Evolutionary conservation across 2,888 invertebrate species (phyloP).

Genomic region (Esperia sulphurella): DNA sequence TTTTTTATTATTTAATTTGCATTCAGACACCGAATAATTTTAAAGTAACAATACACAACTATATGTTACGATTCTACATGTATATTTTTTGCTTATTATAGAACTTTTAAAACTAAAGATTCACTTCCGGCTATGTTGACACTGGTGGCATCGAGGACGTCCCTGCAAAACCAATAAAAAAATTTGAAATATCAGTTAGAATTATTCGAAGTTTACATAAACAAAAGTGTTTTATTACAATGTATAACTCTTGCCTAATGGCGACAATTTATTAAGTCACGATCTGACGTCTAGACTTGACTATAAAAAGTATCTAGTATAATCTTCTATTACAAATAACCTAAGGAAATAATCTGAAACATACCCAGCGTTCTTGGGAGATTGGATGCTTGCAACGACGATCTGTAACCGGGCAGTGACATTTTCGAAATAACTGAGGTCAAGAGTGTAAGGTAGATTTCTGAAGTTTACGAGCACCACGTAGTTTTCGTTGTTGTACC

Average conservation of each 20-base stretch:
- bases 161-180: constrained; percentile 47
- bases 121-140: constrained; percentile 55
- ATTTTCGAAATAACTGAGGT: constrained; percentile 74
- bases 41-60: too few relatives aligned
- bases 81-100: constrained; percentile 11
- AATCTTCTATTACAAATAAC: too few relatives aligned
- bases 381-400: constrained; percentile 69
- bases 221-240: too few relatives aligned
- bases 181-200: background rate
- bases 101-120: constrained; percentile 57
- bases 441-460: constrained; percentile 64
- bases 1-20: too few relatives aligned
- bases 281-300: too few relatives aligned
- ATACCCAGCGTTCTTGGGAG: constrained; percentile 72
- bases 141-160: constrained; percentile 39
- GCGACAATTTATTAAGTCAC: too few relatives aligned
- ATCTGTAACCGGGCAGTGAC: constrained; percentile 62
- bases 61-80: too few relatives aligned
- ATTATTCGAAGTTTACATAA: too few relatives aligned
- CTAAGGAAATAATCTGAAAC: constrained; percentile 14
- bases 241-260: too few relatives aligned
- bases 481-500: constrained; percentile 35
- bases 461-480: constrained; percentile 80
- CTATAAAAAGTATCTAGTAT: too few relatives aligned
- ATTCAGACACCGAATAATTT: too few relatives aligned